Evolutionary conservation across 2,888 invertebrate genomes (phyloP), one percentile per base, ranked within the genome.

Genomic region (Ctena decussata): DNA sequence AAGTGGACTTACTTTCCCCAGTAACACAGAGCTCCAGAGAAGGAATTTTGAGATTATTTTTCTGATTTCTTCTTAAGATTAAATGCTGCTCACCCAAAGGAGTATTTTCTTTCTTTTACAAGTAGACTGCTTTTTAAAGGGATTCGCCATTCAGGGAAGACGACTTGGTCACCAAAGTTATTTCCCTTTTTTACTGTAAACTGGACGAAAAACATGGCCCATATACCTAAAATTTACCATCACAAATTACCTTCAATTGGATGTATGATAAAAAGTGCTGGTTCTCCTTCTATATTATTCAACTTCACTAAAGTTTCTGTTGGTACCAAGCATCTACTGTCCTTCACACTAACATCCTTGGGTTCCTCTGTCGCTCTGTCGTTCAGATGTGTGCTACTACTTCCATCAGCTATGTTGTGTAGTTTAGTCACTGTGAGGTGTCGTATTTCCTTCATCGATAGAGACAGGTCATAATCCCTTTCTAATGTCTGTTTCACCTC

Each of bases 401-500:
- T 60, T n/a, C 18, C 27, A 27, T 60, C 60, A n/a, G 37, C 27
- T 46, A 81, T 80, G 0, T 69, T 76, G 41, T 71, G 32, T 39
- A 85, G 74, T 44, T 86, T 85, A 57, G 75, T 87, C 1, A 85
- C 80, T 11, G 94, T 95, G 21, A 96, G 93, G 73, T 92, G 97
- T 87, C 99, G 97, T 93, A 99, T 98, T 96, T 99, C 99, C 96
- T 98, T 98, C 91, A 98, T 98, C 86, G 98, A 97, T 86, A 99
- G 96, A 32, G 98, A 97, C 82, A 99, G 96, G 96, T 99, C 99
- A 96, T 98, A 99, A 94, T 98, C 98, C 80, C 99, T 97, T 96
- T 99, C 99, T 77, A 99, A 96, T 0, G 98, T 98, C 96, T 99
- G 99, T 96, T 99, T 99, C 94, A 99, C 98, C 97, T 99, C 99